Conservation (phyloP, 2,797 vertebrate genomes). For the Poliocrania exsul region DNA sequence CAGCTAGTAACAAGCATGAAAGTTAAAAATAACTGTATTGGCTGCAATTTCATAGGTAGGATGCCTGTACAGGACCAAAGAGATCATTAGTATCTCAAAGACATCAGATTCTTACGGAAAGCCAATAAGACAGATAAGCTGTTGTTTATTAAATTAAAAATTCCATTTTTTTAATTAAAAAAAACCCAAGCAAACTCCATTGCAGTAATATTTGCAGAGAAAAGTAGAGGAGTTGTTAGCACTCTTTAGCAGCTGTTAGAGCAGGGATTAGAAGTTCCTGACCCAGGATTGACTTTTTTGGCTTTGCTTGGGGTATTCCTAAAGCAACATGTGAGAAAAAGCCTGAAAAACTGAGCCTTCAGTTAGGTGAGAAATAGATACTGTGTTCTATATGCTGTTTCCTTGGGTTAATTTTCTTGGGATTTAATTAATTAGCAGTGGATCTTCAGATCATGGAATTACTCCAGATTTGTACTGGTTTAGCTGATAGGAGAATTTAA, state of each 20-base stretch:
- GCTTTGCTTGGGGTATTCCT: neutral
- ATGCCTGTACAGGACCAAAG: neutral
- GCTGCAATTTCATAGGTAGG: neutral
- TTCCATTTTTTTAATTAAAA: neutral
- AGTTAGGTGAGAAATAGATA: neutral
- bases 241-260: neutral
- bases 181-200: neutral
- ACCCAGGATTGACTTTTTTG: neutral
- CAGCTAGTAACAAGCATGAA: neutral
- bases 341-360: neutral
- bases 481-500: neutral
- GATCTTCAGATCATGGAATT: slow-evolving; percentile 20
- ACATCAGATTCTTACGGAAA: neutral
- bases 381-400: neutral
- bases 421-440: slow-evolving; percentile 16
- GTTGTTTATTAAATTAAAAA: neutral
- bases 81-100: neutral
- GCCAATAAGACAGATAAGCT: neutral
- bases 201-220: neutral
- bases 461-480: neutral
- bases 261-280: neutral
- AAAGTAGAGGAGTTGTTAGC: neutral
- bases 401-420: neutral
- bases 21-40: neutral
- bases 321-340: neutral